These are phyloP conservation scores for Myotis brandtii DNA, from an alignment of 2,113 vertebrate genomes.

Conservation along the genomic window DNA sequence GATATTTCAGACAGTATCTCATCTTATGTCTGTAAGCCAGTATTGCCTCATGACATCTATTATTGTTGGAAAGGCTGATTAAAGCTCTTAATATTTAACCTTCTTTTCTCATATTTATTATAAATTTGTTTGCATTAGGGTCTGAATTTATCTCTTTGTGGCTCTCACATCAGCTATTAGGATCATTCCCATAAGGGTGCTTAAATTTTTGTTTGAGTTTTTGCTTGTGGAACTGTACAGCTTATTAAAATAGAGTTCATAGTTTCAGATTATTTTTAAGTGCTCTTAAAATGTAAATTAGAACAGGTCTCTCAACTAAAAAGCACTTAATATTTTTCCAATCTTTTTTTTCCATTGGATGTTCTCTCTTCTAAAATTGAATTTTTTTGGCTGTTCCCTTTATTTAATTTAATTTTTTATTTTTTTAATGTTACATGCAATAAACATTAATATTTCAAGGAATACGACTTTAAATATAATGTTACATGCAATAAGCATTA, in stretches of 20 bases:
- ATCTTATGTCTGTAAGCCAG: conserved; percentile 44
- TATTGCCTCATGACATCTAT: neutral
- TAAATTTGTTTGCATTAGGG: conserved; percentile 4
- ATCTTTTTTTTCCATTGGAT: neutral
- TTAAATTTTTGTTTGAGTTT: conserved; percentile 45
- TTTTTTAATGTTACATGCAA: too few species aligned
- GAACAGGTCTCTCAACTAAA: neutral
- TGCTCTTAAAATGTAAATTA: conserved; percentile 47
- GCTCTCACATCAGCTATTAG: neutral
- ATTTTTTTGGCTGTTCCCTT: too few species aligned
- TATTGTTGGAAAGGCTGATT: conserved; percentile 42
- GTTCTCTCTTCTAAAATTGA: too few species aligned
- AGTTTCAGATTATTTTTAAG: conserved; percentile 57
- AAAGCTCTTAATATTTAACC: conserved; percentile 50
- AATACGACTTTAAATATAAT: too few species aligned
- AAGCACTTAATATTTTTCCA: neutral
- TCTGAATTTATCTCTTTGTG: conserved; percentile 38
- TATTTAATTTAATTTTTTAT: too few species aligned
- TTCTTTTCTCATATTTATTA: neutral
- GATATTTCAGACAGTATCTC: conserved; percentile 59
- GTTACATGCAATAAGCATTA: too few species aligned
- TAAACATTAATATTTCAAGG: too few species aligned
- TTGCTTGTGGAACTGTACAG: neutral
- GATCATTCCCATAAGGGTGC: neutral
- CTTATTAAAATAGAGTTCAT: conserved; percentile 40